A percentile compares a stretch with the other conserved stretches of the same genome.
These are phyloP conservation scores for Galleria mellonella DNA, from an alignment of 1,140 invertebrate genomes.

Conservation along the genomic window DNA sequence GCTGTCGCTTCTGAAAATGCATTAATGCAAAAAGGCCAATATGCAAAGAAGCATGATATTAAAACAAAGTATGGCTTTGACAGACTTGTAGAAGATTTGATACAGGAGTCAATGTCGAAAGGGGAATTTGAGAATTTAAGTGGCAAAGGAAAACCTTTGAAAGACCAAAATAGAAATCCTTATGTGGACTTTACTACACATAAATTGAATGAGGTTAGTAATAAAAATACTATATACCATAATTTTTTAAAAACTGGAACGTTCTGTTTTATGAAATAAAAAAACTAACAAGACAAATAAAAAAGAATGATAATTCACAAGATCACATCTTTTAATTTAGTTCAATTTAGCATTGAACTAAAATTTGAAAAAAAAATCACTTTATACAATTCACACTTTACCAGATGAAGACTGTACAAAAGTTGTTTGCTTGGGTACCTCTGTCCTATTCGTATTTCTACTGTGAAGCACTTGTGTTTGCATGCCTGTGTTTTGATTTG, in stretches of 20 bases:
- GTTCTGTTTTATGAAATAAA: neutral
- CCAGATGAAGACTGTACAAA: too few relatives aligned
- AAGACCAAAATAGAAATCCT: slow-evolving; percentile 81
- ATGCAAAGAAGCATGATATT: slow-evolving; percentile 78
- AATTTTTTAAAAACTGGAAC: too few relatives aligned
- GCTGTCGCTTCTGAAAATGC: slow-evolving; percentile 79
- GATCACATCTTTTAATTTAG: too few relatives aligned
- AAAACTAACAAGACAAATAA: too few relatives aligned
- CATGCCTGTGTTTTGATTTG: too few relatives aligned
- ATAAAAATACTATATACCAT: neutral
- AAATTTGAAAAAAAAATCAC: too few relatives aligned
- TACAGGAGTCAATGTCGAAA: slow-evolving; percentile 91
- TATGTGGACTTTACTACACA: slow-evolving; percentile 92
- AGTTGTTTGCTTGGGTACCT: too few relatives aligned
- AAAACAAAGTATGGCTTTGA: slow-evolving; percentile 91
- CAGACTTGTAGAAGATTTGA: slow-evolving; percentile 91
- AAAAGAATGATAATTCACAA: too few relatives aligned
- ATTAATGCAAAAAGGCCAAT: slow-evolving; percentile 79
- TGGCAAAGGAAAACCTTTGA: slow-evolving; percentile 87
- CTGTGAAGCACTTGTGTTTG: too few relatives aligned
- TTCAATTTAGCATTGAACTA: too few relatives aligned
- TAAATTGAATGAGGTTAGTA: slow-evolving; percentile 87
- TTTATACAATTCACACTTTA: too few relatives aligned
- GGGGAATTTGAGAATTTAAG: slow-evolving; percentile 91
- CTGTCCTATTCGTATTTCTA: too few relatives aligned